Base-by-base conservation (phyloP, 2,797 vertebrate genomes). In the Bufotes viridis region DNA sequence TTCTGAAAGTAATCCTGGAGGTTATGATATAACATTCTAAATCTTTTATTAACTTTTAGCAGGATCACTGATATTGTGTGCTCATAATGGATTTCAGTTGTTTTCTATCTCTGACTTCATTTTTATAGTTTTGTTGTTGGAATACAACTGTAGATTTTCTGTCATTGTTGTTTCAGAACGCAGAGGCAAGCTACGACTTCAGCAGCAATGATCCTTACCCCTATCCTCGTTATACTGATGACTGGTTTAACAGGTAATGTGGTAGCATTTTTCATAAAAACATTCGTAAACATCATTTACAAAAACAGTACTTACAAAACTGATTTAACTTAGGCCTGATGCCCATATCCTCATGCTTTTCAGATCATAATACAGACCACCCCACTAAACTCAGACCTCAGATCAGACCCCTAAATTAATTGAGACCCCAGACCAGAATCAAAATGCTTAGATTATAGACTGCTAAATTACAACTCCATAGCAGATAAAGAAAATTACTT, bases 201-300 rank as follows among this genome's bases (percentile, higher is more conserved):
- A 99, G 98, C 95, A 99, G 98, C 94, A 99, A 99, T 0, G 98
- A 99, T 92, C 98, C 98, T 7, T 99, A 93, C 89, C 98, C 98
- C 0, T 99, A 99, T 87, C 98, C 98, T 2, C 97, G 98, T 89
- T 99, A 99, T 89, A 99, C 98, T 88, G 98, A 99, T 10, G 98
- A 99, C 96, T 99, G 98, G 98, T 99, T 99, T 94, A 99, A 99
- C 97, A 99, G 98, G 98, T 99, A 96, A 96, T 76, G 58, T 69
- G 13, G 0, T 13, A 42, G 17, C 9, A 13, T 24, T 78, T 22
- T 17, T 29, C 18, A 34, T 34, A 18, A 74, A 2, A 22, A 49
- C 20, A 0, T 6, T 17, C 11, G 0, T 34, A 34, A 72, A 42
- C 10, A 10, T 34, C 20, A 72, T 72, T 51, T 75, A 22, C 34